Percentiles rank a stretch among this genome's conserved stretches.
These are phyloP conservation scores for Trachythela sp. DNA, from an alignment of 64 coral and sea anemone genomes.

Conservation along the genomic window DNA sequence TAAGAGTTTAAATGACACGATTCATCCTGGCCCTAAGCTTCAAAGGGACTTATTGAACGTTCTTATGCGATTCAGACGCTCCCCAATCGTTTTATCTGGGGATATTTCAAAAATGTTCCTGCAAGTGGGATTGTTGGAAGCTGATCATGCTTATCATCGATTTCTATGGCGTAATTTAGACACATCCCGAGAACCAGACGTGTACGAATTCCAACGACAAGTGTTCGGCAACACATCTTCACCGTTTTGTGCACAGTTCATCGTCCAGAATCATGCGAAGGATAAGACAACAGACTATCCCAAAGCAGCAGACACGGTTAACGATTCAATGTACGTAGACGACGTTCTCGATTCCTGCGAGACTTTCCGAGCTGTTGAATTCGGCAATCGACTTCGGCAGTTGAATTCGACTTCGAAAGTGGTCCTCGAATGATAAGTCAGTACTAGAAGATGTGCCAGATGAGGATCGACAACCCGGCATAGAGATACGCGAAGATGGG, in stretches of 20 bases:
- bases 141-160: not conserved
- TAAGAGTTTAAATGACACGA: no score
- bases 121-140: not conserved
- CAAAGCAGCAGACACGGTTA: not conserved
- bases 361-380: not conserved
- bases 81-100: not conserved
- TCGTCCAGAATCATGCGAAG: constrained; percentile 1
- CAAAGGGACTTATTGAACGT: not conserved
- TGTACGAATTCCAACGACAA: constrained; percentile 5
- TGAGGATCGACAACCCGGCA: not conserved
- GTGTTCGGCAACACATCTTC: not conserved
- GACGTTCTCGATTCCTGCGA: not conserved
- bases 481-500: no score
- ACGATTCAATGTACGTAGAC: not conserved
- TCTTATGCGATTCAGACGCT: not conserved
- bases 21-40: not conserved
- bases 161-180: not conserved
- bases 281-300: not conserved
- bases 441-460: not conserved
- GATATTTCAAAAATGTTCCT: constrained; percentile 14
- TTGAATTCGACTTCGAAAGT: not conserved
- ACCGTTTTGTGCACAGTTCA: not conserved
- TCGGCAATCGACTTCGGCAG: no score
- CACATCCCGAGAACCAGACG: not conserved
- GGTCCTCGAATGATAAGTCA: not conserved